Conservation (phyloP, 2,797 vertebrate genomes). For the Labroides dimidiatus region DNA sequence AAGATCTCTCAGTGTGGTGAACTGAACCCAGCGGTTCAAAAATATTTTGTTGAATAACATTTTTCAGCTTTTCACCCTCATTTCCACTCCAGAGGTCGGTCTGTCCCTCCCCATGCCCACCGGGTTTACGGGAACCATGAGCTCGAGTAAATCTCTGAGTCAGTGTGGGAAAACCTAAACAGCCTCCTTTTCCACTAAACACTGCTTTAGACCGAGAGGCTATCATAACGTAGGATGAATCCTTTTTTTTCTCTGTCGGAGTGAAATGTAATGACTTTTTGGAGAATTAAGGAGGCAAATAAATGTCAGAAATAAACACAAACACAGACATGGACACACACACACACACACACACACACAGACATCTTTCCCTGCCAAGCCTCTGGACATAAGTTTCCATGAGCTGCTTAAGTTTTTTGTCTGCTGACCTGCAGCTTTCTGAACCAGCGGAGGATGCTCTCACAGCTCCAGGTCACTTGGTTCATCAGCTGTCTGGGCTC, state of each 20-base stretch:
- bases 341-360: neutral
- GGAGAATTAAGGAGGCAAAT: neutral
- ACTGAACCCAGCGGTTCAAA: constrained; percentile 14
- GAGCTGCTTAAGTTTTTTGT: constrained; percentile 35
- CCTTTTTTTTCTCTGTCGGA: neutral
- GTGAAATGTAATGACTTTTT: neutral
- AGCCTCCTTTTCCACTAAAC: constrained; percentile 61
- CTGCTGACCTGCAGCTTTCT: constrained; percentile 1
- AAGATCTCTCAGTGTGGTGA: constrained; percentile 24
- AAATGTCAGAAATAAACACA: neutral
- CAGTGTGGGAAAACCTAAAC: constrained; percentile 71
- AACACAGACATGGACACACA: neutral
- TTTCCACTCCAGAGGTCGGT: constrained; percentile 27
- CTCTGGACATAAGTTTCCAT: constrained; percentile 16
- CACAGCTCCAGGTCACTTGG: constrained; percentile 41
- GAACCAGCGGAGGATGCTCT: constrained; percentile 12
- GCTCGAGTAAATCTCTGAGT: constrained; percentile 70
- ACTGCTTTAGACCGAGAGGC: constrained; percentile 43
- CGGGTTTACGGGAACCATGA: constrained; percentile 66
- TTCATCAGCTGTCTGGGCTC: neutral
- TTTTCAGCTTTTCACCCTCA: constrained; percentile 33
- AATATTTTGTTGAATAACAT: constrained; percentile 67
- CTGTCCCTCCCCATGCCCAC: constrained; percentile 8
- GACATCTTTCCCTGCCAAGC: constrained; percentile 29
- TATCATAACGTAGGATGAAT: constrained; percentile 11